Conservation (phyloP, 2,888 invertebrate genomes). For the Synanthedon myopaeformis region DNA sequence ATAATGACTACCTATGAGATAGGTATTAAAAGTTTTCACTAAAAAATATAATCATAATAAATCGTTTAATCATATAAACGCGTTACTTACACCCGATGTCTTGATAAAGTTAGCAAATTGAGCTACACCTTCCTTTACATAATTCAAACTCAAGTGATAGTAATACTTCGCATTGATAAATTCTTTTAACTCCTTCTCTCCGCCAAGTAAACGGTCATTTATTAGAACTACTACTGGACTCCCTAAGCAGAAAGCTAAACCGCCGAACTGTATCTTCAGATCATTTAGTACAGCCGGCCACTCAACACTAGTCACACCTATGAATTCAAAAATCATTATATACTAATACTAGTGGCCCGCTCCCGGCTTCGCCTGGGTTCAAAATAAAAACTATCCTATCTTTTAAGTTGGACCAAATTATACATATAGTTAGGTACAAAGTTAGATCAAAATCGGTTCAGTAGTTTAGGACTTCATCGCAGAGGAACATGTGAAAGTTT, state of each 20-base stretch:
- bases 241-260: conserved; percentile 47
- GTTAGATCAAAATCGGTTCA: too few species aligned
- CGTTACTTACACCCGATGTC: conserved; percentile 44
- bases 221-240: conserved; percentile 60
- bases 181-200: conserved; percentile 54
- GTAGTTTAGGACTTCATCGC: too few species aligned
- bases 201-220: conserved; percentile 64
- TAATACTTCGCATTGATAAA: conserved; percentile 52
- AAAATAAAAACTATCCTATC: too few species aligned
- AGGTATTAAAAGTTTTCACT: too few species aligned
- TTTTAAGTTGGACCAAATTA: too few species aligned
- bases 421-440: too few species aligned
- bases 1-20: too few species aligned
- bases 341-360: too few species aligned
- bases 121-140: conserved; percentile 44
- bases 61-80: too few species aligned
- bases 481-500: too few species aligned
- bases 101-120: conserved; percentile 51
- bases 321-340: not conserved
- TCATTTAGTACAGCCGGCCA: conserved; percentile 46
- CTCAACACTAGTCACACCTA: conserved; percentile 45
- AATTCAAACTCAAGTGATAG: conserved; percentile 52
- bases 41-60: too few species aligned
- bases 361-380: too few species aligned
- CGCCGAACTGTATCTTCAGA: conserved; percentile 50